Percentiles rank a stretch among this genome's conserved stretches.
These are phyloP conservation scores for Paelopatides confundens DNA, from an alignment of 53 echinoderm and acorn worm genomes.

Conservation along the genomic window DNA sequence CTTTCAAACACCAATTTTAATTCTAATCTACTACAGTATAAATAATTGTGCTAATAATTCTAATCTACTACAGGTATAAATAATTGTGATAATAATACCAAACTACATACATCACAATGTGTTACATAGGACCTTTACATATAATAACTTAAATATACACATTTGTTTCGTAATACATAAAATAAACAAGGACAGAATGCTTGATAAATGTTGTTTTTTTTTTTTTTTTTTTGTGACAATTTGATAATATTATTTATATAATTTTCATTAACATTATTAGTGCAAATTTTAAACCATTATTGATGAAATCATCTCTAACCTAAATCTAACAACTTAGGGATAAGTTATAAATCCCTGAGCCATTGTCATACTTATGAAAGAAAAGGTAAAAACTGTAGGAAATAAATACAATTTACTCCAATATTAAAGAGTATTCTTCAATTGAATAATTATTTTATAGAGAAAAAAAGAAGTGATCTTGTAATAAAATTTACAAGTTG, in stretches of 20 bases:
- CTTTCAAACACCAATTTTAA: too few species aligned
- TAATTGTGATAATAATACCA: not conserved
- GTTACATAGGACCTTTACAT: not conserved
- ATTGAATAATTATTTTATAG: too few species aligned
- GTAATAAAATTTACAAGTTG: too few species aligned
- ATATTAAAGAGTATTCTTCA: too few species aligned
- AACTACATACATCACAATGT: not conserved
- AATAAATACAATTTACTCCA: too few species aligned
- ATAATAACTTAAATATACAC: not conserved
- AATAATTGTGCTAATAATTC: too few species aligned
- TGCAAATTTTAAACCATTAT: not conserved
- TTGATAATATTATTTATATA: not conserved
- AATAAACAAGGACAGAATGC: not conserved
- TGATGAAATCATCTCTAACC: not conserved
- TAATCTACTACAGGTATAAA: too few species aligned
- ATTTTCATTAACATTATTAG: not conserved
- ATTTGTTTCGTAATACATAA: not conserved
- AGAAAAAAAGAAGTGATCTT: too few species aligned
- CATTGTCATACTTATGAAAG: conserved; percentile 2
- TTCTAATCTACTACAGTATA: too few species aligned
- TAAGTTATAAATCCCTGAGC: not conserved
- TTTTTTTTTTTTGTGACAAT: not conserved
- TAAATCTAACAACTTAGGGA: too few species aligned
- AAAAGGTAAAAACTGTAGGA: not conserved
- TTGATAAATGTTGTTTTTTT: too few species aligned